phyloP scores from a whole-genome alignment of 2,888 invertebrate genomes.

The Trichacis sp. region DNA sequence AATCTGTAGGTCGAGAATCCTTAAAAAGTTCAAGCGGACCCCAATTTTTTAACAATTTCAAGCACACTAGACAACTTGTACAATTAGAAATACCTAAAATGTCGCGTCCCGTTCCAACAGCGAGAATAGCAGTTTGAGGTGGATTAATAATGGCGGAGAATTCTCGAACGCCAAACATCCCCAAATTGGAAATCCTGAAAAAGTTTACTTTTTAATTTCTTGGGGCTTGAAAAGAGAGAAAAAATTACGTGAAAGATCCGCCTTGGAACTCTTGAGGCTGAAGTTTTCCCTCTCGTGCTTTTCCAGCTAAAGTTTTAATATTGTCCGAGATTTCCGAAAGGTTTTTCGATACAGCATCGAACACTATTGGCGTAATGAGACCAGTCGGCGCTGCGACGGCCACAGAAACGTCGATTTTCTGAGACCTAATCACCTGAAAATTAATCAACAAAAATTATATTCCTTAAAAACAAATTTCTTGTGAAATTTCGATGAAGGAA shows the following conservation, averaged over 20 bases:
- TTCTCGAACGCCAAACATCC: constrained; percentile 77
- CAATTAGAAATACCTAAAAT: constrained; percentile 57
- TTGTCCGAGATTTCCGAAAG: constrained; percentile 71
- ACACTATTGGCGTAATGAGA: constrained; percentile 76
- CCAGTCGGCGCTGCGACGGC: constrained; percentile 77
- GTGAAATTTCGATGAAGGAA: too few relatives aligned
- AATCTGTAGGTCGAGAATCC: too few relatives aligned
- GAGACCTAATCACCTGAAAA: constrained; percentile 60
- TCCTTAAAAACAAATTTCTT: too few relatives aligned
- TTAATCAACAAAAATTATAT: too few relatives aligned
- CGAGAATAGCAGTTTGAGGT: constrained; percentile 77
- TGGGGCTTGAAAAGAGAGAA: neutral
- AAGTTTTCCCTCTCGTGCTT: constrained; percentile 74
- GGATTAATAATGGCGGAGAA: constrained; percentile 79
- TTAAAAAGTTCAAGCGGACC: too few relatives aligned
- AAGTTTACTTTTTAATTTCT: neutral
- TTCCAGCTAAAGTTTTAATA: constrained; percentile 71
- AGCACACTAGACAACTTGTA: too few relatives aligned
- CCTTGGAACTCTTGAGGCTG: constrained; percentile 79
- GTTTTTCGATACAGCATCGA: constrained; percentile 71
- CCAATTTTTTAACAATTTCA: neutral
- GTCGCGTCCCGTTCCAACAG: constrained; percentile 70
- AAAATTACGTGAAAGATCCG: constrained; percentile 70
- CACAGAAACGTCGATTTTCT: constrained; percentile 73
- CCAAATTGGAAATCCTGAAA: constrained; percentile 76